Percentiles rank a stretch among this genome's conserved stretches.
These are phyloP conservation scores for Malurus elegans DNA, from an alignment of 2,113 vertebrate species.

Conservation along the genomic window DNA sequence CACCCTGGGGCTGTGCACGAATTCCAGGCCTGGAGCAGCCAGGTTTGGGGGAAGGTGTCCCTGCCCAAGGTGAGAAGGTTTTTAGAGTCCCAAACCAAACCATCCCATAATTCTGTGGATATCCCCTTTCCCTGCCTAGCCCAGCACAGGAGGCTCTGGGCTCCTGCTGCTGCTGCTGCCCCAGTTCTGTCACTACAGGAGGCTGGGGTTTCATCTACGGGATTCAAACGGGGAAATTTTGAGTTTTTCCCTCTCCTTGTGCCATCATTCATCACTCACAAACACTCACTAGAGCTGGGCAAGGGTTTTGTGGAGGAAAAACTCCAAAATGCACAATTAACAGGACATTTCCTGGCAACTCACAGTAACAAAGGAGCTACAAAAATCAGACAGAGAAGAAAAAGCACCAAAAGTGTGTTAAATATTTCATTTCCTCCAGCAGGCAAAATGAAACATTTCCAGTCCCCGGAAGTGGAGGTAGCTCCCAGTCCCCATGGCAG, in stretches of 20 bases:
- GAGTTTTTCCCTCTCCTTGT: not conserved
- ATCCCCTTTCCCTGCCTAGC: not conserved
- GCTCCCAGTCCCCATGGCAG: not conserved
- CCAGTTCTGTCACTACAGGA: not conserved
- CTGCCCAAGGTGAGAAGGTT: not conserved
- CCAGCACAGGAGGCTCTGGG: not conserved
- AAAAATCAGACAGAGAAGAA: not conserved
- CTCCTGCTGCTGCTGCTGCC: not conserved
- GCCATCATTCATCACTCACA: not conserved
- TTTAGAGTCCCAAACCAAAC: not conserved
- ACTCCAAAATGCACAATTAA: fast-evolving
- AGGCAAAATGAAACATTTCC: not conserved
- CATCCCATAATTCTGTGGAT: not conserved
- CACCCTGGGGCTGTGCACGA: not conserved
- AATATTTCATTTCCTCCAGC: not conserved
- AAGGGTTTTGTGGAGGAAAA: not conserved
- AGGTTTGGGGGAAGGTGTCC: not conserved
- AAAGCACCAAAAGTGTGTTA: no score
- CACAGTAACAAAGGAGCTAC: not conserved
- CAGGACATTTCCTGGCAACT: not conserved
- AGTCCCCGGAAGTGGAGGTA: not conserved
- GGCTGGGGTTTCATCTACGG: not conserved
- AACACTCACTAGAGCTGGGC: not conserved
- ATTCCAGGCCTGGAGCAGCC: not conserved
- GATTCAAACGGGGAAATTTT: not conserved